Evolutionary conservation across 2,888 invertebrate species (phyloP).

Genomic region (Marasmarcha lunaedactyla): DNA sequence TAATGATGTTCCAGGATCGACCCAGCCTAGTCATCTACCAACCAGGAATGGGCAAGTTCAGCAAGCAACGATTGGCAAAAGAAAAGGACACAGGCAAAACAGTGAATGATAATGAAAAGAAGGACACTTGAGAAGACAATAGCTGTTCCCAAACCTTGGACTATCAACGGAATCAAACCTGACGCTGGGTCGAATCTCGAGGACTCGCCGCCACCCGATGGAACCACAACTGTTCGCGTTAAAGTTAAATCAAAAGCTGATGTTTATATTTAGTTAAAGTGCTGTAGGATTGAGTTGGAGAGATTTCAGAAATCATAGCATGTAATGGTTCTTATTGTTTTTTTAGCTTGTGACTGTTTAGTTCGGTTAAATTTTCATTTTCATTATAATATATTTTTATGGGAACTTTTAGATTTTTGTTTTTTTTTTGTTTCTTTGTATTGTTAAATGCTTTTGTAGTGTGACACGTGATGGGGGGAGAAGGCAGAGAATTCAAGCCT

Average conservation of each 20-base stretch:
- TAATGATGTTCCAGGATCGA: conserved; percentile 81
- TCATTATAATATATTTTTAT: conserved; percentile 60
- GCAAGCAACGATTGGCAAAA: conserved; percentile 73
- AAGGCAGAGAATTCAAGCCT: no score
- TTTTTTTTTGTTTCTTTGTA: background rate
- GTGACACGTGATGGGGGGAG: no score
- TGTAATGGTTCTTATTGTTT: conserved; percentile 39
- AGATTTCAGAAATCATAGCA: conserved; percentile 40
- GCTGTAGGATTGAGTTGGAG: conserved; percentile 36
- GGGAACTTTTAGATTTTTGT: conserved; percentile 21
- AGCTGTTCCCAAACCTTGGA: conserved; percentile 48
- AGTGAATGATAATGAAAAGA: conserved; percentile 58
- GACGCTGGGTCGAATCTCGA: conserved; percentile 40
- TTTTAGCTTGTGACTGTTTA: conserved; percentile 51
- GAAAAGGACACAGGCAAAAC: conserved; percentile 49
- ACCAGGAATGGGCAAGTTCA: conserved; percentile 87
- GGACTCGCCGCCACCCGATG: background rate
- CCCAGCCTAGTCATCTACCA: conserved; percentile 92
- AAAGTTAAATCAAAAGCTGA: background rate
- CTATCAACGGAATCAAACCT: conserved; percentile 60
- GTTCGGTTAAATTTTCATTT: conserved; percentile 53
- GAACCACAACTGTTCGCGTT: background rate
- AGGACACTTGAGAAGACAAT: conserved; percentile 55
- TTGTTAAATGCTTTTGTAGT: no score
- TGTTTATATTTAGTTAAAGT: conserved; percentile 34